Conservation (phyloP, 1,140 invertebrate genomes). For the Drosophila lacertosa region DNA sequence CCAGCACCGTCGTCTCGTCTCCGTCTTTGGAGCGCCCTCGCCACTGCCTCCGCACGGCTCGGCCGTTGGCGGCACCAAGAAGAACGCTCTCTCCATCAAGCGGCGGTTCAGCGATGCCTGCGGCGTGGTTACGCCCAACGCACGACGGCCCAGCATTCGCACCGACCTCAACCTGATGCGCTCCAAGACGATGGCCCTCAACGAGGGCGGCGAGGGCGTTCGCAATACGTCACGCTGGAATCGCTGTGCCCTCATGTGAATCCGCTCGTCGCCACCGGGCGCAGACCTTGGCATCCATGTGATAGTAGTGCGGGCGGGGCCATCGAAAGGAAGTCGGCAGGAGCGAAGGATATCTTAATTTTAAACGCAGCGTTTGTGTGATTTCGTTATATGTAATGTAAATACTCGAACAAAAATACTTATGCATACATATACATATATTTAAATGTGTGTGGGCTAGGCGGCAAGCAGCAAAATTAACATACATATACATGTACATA, state of each 20-base stretch:
- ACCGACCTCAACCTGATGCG: constrained; percentile 94
- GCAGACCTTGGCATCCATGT: constrained; percentile 43
- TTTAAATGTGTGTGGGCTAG: constrained; percentile 7
- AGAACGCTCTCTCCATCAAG: constrained; percentile 91
- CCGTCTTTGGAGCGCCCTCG: constrained; percentile 89
- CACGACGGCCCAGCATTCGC: constrained; percentile 91
- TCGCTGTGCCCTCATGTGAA: constrained; percentile 73
- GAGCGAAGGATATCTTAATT: constrained; percentile 49
- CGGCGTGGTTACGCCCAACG: constrained; percentile 93
- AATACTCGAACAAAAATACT: constrained; percentile 45
- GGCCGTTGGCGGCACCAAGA: constrained; percentile 88
- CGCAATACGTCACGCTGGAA: constrained; percentile 77
- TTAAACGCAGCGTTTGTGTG: constrained; percentile 77
- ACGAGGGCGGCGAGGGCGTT: constrained; percentile 86
- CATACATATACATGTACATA: constrained; percentile 10
- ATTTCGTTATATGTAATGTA: constrained; percentile 75
- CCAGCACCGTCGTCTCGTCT: constrained; percentile 90
- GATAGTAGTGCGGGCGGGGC: constrained; percentile 62
- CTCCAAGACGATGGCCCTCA: constrained; percentile 90
- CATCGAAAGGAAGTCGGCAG: background rate
- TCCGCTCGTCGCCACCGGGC: background rate
- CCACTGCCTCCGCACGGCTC: constrained; percentile 88
- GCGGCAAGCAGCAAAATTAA: no score
- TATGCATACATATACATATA: constrained; percentile 10
- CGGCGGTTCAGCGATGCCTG: constrained; percentile 92